Evolutionary conservation across 2,113 vertebrate genomes (phyloP).

Genomic region (Mirza zaza): DNA sequence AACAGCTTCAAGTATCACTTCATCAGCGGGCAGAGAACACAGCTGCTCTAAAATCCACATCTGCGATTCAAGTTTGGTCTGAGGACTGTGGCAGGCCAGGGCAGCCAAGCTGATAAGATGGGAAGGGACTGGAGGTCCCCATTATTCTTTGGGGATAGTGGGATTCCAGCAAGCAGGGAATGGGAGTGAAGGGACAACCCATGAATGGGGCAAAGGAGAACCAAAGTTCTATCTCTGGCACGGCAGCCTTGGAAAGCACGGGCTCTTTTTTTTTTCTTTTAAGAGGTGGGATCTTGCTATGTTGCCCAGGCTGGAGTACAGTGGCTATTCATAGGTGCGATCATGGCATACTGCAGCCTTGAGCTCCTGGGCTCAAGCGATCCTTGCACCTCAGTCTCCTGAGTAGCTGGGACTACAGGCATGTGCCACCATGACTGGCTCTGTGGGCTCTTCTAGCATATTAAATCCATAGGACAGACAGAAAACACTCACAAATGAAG

Average conservation of each 20-base stretch:
- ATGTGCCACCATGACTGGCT: background rate
- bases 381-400: background rate
- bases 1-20: background rate
- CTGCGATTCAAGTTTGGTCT: background rate
- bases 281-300: background rate
- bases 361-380: background rate
- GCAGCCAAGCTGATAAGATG: background rate
- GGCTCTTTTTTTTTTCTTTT: background rate
- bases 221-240: background rate
- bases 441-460: background rate
- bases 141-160: background rate
- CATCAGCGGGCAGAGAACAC: background rate
- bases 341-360: background rate
- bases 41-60: background rate
- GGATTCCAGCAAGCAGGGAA: background rate
- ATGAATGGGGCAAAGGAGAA: background rate
- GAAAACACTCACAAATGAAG: background rate
- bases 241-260: background rate
- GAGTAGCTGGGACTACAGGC: background rate
- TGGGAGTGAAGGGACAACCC: background rate
- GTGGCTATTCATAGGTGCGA: background rate
- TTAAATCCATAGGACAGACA: background rate
- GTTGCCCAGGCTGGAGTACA: background rate
- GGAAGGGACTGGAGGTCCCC: background rate
- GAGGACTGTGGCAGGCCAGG: background rate